phyloP scores from a whole-genome alignment of 2,888 invertebrate genomes.

The Agrenia bidenticulata region DNA sequence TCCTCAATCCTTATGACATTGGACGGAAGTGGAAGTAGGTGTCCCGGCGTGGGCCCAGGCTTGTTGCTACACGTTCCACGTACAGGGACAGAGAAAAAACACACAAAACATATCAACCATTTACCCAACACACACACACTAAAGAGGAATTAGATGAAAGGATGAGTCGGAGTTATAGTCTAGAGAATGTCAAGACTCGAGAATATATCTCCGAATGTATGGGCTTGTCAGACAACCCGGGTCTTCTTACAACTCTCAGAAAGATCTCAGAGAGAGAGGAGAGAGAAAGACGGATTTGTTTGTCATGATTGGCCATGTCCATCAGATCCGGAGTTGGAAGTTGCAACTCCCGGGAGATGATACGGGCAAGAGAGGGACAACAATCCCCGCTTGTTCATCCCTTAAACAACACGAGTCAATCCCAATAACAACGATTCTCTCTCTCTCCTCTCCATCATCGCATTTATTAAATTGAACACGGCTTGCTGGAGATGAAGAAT shows the following conservation, averaged over 20 bases:
- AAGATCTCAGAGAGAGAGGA: neutral
- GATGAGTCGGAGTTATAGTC: no score
- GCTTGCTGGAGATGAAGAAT: conserved; percentile 16
- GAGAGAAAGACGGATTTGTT: conserved; percentile 11
- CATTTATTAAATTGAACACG: neutral
- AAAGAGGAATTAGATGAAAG: no score
- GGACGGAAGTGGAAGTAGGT: conserved; percentile 78
- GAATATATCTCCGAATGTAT: no score
- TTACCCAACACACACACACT: no score
- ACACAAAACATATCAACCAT: neutral
- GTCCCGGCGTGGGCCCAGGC: conserved; percentile 81
- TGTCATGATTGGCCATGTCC: conserved; percentile 18
- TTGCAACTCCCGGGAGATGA: no score
- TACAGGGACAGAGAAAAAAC: neutral
- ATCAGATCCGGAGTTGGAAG: no score
- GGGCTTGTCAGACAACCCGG: no score
- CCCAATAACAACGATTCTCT: conserved; percentile 4
- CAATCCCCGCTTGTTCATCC: no score
- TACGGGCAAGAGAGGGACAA: no score
- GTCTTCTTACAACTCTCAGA: no score
- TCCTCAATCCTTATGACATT: conserved; percentile 63
- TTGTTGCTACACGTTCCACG: conserved; percentile 70
- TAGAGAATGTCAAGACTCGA: no score
- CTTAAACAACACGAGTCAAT: conserved; percentile 4
- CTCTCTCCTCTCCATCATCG: neutral